Conservation (phyloP, 2,888 invertebrate species). For the Xestia sexstrigata region DNA sequence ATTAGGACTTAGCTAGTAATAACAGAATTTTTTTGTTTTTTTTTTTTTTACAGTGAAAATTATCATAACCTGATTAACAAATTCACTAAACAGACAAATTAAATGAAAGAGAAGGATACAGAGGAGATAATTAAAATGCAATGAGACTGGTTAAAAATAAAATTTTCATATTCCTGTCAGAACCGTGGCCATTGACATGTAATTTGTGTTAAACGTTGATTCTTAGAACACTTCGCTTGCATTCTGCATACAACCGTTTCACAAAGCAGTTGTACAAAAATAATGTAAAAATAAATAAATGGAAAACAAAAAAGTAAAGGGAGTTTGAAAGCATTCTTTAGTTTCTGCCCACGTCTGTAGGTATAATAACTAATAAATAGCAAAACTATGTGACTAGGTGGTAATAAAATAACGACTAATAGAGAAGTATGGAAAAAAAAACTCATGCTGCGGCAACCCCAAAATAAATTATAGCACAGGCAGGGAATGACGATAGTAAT, state of each 20-base stretch:
- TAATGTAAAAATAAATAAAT: not conserved
- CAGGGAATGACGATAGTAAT: not conserved
- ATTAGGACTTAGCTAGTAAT: not conserved
- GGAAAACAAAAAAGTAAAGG: not conserved
- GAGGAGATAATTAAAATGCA: not conserved
- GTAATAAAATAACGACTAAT: not conserved
- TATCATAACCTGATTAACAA: not conserved
- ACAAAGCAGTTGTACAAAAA: not conserved
- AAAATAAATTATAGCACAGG: not conserved
- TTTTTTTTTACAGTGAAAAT: no score
- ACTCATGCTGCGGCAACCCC: not conserved
- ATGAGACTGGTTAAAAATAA: not conserved
- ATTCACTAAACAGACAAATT: not conserved
- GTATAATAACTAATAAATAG: no score
- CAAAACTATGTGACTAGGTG: no score
- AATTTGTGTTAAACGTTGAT: not conserved
- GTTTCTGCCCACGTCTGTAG: not conserved
- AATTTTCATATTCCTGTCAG: not conserved
- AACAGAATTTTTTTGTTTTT: no score
- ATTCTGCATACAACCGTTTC: not conserved
- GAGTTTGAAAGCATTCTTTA: not conserved
- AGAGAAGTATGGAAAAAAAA: not conserved
- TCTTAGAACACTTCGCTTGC: not conserved
- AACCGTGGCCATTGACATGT: no score
- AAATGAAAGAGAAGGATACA: not conserved